Percentiles rank a stretch among this genome's conserved stretches.
phyloP scores from a whole-genome alignment of 23 tunicate species.

The Clavelina lepadiformis region DNA sequence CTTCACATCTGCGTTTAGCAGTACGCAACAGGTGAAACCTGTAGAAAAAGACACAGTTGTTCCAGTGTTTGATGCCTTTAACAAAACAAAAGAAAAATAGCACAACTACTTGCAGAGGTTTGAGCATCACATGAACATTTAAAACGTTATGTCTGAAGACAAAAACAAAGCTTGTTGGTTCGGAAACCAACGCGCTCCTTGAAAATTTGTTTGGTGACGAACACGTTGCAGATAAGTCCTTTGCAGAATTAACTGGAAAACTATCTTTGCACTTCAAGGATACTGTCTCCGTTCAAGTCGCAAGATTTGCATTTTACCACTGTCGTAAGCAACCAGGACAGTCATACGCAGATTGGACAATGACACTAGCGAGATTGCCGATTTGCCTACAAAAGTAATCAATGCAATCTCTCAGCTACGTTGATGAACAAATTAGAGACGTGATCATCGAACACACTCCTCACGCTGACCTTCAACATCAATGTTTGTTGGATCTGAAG shows the following conservation, averaged over 20 bases:
- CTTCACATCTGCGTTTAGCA: too few relatives aligned
- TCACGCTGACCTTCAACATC: slow-evolving; percentile 6
- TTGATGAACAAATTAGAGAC: slow-evolving; percentile 15
- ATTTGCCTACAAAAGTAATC: slow-evolving; percentile 10
- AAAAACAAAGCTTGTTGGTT: not conserved
- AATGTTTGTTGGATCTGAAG: slow-evolving; percentile 3
- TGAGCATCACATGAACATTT: not conserved
- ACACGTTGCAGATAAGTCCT: not conserved
- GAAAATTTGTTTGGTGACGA: not conserved
- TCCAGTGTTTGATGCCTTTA: not conserved
- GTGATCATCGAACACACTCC: slow-evolving; percentile 12
- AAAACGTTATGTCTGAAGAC: not conserved
- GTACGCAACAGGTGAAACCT: too few relatives aligned
- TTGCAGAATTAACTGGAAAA: not conserved
- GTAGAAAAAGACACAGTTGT: too few relatives aligned
- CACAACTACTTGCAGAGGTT: not conserved
- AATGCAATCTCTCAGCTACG: slow-evolving; percentile 9
- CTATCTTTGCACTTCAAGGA: not conserved
- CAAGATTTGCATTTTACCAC: slow-evolving; percentile 1
- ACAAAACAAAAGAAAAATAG: slow-evolving; percentile 11
- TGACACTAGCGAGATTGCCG: not conserved
- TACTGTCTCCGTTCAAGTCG: not conserved
- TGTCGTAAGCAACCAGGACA: slow-evolving; percentile 5
- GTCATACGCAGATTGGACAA: slow-evolving; percentile 7
- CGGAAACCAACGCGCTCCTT: not conserved